Evolutionary conservation across 2,113 vertebrate genomes (phyloP).

Genomic region (Leptobrachium leishanense): DNA sequence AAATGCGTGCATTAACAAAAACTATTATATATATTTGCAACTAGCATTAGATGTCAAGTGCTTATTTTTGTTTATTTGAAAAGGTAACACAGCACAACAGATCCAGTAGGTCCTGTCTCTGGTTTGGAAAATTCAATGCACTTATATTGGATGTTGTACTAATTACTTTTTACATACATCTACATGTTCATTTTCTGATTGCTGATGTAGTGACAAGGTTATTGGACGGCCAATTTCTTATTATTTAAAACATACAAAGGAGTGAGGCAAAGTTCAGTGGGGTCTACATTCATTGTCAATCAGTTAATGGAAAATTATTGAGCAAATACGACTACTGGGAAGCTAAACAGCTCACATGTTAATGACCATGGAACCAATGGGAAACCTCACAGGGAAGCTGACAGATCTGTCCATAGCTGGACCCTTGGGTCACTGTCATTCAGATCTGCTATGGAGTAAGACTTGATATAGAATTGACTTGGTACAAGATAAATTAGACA

Average conservation of each 20-base stretch:
- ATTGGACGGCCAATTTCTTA: slow-evolving; percentile 95
- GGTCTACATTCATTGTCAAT: slow-evolving; percentile 98
- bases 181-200: slow-evolving; percentile 87
- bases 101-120: slow-evolving; percentile 19
- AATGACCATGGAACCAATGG: slow-evolving; percentile 85
- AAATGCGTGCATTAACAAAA: too few species aligned
- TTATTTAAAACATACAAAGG: slow-evolving; percentile 96
- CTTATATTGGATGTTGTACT: slow-evolving; percentile 62
- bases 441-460: slow-evolving; percentile 24
- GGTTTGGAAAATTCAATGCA: slow-evolving; percentile 23
- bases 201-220: slow-evolving; percentile 95
- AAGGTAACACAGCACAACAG: neutral
- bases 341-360: slow-evolving; percentile 82
- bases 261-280: slow-evolving; percentile 92
- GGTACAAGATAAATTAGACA: slow-evolving; percentile 9
- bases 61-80: neutral
- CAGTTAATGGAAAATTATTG: slow-evolving; percentile 99
- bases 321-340: slow-evolving; percentile 85
- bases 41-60: too few species aligned
- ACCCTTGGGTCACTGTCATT: slow-evolving; percentile 3
- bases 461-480: slow-evolving; percentile 8
- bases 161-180: slow-evolving; percentile 74
- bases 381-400: slow-evolving; percentile 77
- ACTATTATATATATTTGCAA: too few species aligned
- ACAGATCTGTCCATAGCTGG: slow-evolving; percentile 62